phyloP scores from a whole-genome alignment of 2,797 vertebrate genomes.

The Artibeus jamaicensis region DNA sequence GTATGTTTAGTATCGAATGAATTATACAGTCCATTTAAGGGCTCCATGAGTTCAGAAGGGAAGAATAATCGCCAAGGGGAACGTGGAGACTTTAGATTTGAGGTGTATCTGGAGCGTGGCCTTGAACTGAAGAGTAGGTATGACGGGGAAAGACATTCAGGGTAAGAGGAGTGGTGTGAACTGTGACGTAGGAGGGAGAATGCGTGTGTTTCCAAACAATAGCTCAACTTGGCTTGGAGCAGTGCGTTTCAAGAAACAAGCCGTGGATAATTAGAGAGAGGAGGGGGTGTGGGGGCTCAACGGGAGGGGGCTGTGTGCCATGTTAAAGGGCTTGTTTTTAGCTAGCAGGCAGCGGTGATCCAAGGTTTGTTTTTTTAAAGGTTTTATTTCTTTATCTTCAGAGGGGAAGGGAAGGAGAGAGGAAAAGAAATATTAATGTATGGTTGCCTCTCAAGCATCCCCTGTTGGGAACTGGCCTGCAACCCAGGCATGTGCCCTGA shows the following conservation, averaged over 20 bases:
- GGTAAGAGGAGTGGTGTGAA: no score
- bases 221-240: neutral
- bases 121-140: neutral
- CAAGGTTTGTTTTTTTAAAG: no score
- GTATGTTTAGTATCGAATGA: neutral
- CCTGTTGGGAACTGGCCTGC: no score
- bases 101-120: neutral
- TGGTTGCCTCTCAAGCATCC: no score
- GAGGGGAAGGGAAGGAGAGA: no score
- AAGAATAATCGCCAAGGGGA: neutral
- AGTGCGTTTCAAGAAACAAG: neutral
- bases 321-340: neutral
- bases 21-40: neutral
- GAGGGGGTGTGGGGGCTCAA: no score
- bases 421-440: no score
- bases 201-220: neutral
- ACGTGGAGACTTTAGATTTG: neutral
- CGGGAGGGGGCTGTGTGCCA: fast-evolving
- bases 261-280: neutral
- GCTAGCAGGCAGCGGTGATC: neutral
- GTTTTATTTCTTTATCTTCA: no score
- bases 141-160: neutral
- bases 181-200: neutral
- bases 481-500: no score
- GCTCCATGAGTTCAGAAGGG: neutral